Percentiles rank a stretch among this genome's conserved stretches.
phyloP scores from a whole-genome alignment of 2,797 vertebrate genomes.

The Scleropages formosus region DNA sequence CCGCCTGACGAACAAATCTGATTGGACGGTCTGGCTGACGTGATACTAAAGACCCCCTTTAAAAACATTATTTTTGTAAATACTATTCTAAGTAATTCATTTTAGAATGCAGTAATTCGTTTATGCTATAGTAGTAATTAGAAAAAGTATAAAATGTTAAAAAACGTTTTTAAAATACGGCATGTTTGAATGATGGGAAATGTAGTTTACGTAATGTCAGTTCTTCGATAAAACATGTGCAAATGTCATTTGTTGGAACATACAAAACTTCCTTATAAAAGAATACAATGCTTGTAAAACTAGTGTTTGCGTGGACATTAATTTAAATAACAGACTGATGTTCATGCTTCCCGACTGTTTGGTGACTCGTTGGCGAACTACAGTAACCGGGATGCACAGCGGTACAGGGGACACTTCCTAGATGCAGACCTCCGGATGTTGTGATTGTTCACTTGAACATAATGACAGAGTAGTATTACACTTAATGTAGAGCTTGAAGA shows the following conservation, averaged over 20 bases:
- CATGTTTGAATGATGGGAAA: slow-evolving; percentile 34
- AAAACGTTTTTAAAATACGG: neutral
- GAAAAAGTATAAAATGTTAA: neutral
- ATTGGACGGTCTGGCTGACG: slow-evolving; percentile 54
- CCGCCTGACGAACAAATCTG: slow-evolving; percentile 53
- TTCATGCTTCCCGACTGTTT: neutral
- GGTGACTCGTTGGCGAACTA: slow-evolving; percentile 14
- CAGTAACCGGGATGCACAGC: slow-evolving; percentile 15
- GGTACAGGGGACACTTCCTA: slow-evolving; percentile 27
- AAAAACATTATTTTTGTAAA: neutral
- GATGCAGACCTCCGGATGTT: neutral
- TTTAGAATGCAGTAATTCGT: neutral
- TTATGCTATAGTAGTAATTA: neutral
- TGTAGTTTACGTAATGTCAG: slow-evolving; percentile 26
- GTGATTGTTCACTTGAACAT: neutral
- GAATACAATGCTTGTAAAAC: no score
- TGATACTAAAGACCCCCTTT: neutral
- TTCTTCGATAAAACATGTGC: neutral
- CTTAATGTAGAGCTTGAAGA: no score
- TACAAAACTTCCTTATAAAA: no score
- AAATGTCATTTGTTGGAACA: no score
- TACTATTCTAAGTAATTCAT: neutral
- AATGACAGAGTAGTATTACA: neutral
- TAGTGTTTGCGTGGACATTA: no score
- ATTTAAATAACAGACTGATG: neutral